Percentiles rank a stretch among this genome's conserved stretches.
phyloP scores from a whole-genome alignment of 2,113 vertebrate species.

The Salvator merianae region DNA sequence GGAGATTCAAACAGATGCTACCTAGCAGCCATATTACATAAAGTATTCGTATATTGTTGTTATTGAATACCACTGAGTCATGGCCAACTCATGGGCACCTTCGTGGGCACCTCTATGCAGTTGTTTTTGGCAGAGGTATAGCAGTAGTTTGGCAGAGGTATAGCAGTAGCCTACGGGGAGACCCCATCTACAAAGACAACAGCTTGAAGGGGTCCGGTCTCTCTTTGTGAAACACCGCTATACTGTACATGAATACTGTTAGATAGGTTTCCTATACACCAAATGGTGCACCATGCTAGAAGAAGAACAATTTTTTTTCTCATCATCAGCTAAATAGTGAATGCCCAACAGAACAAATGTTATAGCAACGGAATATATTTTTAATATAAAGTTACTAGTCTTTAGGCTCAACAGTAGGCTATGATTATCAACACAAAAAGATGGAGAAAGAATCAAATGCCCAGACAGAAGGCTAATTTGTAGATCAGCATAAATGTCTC shows the following conservation, averaged over 20 bases:
- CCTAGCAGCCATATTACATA: background rate
- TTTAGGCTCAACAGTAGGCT: background rate
- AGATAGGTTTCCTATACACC: no score
- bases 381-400: background rate
- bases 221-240: background rate
- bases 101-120: no score
- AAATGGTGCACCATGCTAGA: no score
- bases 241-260: conserved; percentile 3
- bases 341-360: conserved; percentile 9
- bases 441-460: background rate
- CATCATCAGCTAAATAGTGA: background rate
- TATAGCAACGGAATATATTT: background rate
- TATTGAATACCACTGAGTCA: no score
- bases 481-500: conserved; percentile 19
- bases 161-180: no score
- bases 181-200: no score
- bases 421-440: conserved; percentile 10
- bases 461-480: background rate
- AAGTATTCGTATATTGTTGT: no score
- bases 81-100: no score
- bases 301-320: background rate
- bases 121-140: no score
- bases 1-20: background rate
- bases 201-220: no score
- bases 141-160: no score